A percentile compares a stretch with the other conserved stretches of the same genome.
Evolutionary conservation across 1,140 invertebrate genomes (phyloP).

Genomic region (Aphaenogaster floridana): DNA sequence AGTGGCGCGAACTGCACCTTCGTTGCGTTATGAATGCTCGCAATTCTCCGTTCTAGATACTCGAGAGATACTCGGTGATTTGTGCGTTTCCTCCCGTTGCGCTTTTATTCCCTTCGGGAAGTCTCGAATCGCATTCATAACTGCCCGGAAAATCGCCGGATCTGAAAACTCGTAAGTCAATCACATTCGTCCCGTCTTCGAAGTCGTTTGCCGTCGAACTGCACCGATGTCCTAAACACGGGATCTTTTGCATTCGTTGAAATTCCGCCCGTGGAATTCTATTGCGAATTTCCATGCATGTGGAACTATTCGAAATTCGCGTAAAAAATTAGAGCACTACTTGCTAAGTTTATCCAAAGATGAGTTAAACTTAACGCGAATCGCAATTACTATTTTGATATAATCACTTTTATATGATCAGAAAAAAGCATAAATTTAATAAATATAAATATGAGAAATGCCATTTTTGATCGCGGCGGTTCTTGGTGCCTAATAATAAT

Average conservation of each 20-base stretch:
- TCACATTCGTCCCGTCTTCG: slow-evolving; percentile 31
- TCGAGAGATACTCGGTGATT: slow-evolving; percentile 64
- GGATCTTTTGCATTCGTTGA: not conserved
- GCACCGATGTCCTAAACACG: not conserved
- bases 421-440: not conserved
- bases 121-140: slow-evolving; percentile 57
- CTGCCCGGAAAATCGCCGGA: slow-evolving; percentile 44
- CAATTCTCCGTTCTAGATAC: slow-evolving; percentile 68
- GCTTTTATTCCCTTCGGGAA: slow-evolving; percentile 52
- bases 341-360: not conserved
- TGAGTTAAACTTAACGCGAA: not conserved
- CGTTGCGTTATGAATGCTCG: slow-evolving; percentile 71
- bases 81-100: slow-evolving; percentile 52
- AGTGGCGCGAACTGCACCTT: slow-evolving; percentile 68
- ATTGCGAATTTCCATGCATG: too few relatives aligned
- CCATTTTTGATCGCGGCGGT: too few relatives aligned
- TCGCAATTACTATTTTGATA: not conserved
- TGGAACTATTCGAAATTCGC: not conserved
- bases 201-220: slow-evolving; percentile 7
- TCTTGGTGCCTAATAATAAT: too few relatives aligned
- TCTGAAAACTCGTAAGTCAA: slow-evolving; percentile 61
- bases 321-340: not conserved
- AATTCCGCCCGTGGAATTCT: not conserved
- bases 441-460: not conserved
- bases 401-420: not conserved